A percentile compares a stretch with the other conserved stretches of the same genome.
Conservation (phyloP, 2,113 vertebrate genomes). For the Calidris pygmaea region DNA sequence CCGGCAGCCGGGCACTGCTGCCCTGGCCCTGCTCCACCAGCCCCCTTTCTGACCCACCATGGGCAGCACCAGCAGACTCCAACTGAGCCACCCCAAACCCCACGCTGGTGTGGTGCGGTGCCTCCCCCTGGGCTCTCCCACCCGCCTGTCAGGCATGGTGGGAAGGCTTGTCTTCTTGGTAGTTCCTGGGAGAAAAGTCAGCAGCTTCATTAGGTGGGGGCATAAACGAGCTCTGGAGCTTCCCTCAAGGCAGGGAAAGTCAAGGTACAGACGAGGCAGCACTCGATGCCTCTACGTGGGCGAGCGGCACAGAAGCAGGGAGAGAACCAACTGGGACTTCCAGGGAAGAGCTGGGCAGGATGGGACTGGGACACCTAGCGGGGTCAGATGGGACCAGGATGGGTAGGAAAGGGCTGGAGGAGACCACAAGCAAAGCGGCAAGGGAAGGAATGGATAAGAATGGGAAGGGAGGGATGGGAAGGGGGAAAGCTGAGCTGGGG, state of each 20-base stretch:
- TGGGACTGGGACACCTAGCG: background rate
- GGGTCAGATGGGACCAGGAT: background rate
- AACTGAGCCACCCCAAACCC: background rate
- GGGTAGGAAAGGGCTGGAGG: background rate
- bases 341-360: background rate
- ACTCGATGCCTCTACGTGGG: rapidly evolving
- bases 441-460: background rate
- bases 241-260: background rate
- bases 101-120: rapidly evolving
- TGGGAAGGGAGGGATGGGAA: background rate
- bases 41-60: background rate
- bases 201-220: background rate
- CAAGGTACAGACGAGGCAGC: background rate
- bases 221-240: rapidly evolving
- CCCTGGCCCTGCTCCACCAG: background rate
- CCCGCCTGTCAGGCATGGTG: rapidly evolving
- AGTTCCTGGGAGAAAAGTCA: background rate
- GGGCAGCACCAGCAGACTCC: background rate
- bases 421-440: background rate
- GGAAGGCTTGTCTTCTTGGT: background rate
- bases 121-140: background rate
- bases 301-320: background rate
- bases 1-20: rapidly evolving
- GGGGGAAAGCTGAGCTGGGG: background rate
- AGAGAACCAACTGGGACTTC: background rate